These are phyloP conservation scores for Physocephala rufipes DNA, from an alignment of 2,888 invertebrate species.

Conservation along the genomic window DNA sequence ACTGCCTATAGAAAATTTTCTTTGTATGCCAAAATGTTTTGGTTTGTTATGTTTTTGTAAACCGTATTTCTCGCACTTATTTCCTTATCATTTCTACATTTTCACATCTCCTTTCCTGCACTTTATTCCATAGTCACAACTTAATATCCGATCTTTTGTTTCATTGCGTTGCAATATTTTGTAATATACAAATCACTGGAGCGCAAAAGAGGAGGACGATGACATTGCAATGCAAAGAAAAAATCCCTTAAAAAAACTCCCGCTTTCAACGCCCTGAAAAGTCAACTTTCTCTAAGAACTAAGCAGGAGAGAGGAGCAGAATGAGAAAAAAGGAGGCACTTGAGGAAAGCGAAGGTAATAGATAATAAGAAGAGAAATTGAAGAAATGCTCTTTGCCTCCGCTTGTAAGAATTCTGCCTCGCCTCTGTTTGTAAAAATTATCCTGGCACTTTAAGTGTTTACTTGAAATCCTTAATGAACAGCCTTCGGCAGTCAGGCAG, in stretches of 20 bases:
- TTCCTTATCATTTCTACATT: not conserved
- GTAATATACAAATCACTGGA: no score
- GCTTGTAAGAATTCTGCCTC: no score
- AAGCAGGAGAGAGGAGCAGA: not conserved
- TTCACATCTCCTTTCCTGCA: no score
- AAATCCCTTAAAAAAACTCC: no score
- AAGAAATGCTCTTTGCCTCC: not conserved
- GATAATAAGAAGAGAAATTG: no score
- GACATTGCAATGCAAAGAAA: no score
- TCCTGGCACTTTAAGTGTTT: not conserved
- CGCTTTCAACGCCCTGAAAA: no score
- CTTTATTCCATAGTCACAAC: not conserved
- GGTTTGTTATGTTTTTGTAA: not conserved
- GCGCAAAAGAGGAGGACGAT: no score
- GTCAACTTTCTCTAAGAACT: not conserved
- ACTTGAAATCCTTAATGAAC: not conserved
- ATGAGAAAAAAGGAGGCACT: no score
- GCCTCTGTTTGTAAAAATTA: not conserved
- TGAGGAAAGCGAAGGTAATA: no score
- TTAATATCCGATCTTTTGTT: not conserved
- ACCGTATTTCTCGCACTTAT: not conserved
- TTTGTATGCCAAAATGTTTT: not conserved
- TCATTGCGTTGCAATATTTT: not conserved
- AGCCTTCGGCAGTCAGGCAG: no score
- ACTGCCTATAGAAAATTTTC: constrained; percentile 16